phyloP scores from a whole-genome alignment of 2,113 vertebrate species.

The Carollia perspicillata region DNA sequence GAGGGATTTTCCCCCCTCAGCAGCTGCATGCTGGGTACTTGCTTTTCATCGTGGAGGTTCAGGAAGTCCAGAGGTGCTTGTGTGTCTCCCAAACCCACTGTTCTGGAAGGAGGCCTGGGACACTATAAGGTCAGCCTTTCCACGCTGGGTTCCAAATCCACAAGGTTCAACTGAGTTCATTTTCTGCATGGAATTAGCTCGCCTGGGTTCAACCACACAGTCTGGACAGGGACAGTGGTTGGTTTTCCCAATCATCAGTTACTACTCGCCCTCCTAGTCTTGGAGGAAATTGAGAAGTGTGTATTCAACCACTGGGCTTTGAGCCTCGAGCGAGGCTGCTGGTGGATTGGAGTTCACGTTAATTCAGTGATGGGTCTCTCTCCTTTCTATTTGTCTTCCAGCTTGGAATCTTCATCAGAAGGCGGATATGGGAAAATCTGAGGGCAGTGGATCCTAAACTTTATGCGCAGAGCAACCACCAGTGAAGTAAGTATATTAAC shows the following conservation, averaged over 20 bases:
- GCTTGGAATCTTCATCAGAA: not conserved
- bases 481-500: not conserved
- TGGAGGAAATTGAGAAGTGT: conserved; percentile 31
- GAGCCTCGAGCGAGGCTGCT: not conserved
- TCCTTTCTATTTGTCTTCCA: not conserved
- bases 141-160: conserved; percentile 51
- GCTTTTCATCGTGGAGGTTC: not conserved
- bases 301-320: conserved; percentile 19
- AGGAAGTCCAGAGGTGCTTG: not conserved
- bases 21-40: not conserved
- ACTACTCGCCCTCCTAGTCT: not conserved
- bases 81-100: not conserved
- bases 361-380: not conserved
- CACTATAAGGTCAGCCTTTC: conserved; percentile 34
- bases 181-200: conserved; percentile 21
- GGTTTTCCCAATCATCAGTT: conserved; percentile 33
- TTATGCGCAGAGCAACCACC: not conserved
- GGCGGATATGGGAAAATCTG: not conserved
- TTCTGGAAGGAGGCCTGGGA: conserved; percentile 5
- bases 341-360: not conserved
- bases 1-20: not conserved
- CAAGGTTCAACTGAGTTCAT: conserved; percentile 53
- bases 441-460: not conserved
- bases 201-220: conserved; percentile 12
- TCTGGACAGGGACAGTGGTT: not conserved